These are phyloP conservation scores for Odobenus rosmarus DNA, from an alignment of 2,113 vertebrate genomes.

Conservation along the genomic window DNA sequence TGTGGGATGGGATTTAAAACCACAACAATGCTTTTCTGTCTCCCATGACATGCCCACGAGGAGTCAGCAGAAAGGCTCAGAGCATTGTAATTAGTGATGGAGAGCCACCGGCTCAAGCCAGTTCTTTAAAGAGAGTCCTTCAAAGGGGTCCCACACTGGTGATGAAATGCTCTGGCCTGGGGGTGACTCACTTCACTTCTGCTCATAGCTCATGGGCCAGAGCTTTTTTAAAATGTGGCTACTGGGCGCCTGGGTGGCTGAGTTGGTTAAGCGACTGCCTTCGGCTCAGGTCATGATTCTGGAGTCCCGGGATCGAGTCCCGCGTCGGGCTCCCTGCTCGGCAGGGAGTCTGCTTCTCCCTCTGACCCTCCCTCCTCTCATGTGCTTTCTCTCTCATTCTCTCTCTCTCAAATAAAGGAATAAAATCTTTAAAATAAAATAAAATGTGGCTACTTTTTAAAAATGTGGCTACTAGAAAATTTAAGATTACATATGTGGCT, in stretches of 20 bases:
- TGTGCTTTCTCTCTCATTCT: too few relatives aligned
- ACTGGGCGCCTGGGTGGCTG: too few relatives aligned
- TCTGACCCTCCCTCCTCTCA: too few relatives aligned
- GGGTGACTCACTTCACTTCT: neutral
- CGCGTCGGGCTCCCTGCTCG: too few relatives aligned
- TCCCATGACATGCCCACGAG: fast-evolving
- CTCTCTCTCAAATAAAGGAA: too few relatives aligned
- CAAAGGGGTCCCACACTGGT: too few relatives aligned
- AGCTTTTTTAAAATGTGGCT: neutral
- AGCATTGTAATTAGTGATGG: neutral
- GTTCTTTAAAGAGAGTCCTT: neutral
- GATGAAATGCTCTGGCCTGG: neutral
- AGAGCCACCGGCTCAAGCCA: neutral
- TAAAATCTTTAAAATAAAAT: too few relatives aligned
- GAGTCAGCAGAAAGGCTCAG: neutral
- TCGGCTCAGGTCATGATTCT: too few relatives aligned
- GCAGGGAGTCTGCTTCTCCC: too few relatives aligned
- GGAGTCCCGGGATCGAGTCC: too few relatives aligned
- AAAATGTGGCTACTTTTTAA: neutral
- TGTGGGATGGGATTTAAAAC: neutral
- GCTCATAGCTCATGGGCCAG: neutral
- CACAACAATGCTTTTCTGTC: fast-evolving
- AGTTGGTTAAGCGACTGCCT: too few relatives aligned
- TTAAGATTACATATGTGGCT: neutral
- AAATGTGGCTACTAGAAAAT: neutral